Evolutionary conservation across 2,888 invertebrate genomes (phyloP).

Genomic region (Sussaba pulchella): DNA sequence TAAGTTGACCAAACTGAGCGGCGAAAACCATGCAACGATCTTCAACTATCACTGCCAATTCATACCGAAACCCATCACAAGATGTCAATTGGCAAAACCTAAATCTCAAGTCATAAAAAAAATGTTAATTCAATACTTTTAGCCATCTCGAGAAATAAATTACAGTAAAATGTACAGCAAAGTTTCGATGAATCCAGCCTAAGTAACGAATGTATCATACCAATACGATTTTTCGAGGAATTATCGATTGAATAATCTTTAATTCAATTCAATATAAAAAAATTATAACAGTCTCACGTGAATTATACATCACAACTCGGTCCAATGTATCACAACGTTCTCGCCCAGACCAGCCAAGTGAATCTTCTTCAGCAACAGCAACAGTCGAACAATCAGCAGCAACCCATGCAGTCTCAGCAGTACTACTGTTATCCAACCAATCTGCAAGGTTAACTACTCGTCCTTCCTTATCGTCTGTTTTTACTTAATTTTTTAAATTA

Average conservation of each 20-base stretch:
- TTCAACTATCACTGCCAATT: conserved; percentile 1
- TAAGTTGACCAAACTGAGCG: not conserved
- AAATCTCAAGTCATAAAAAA: conserved; percentile 48
- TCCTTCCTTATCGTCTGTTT: too few species aligned
- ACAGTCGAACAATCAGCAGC: conserved; percentile 59
- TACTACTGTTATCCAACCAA: conserved; percentile 62
- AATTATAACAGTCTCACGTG: conserved; percentile 62
- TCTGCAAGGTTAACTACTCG: conserved; percentile 52
- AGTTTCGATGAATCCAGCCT: conserved; percentile 53
- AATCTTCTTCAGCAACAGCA: conserved; percentile 71
- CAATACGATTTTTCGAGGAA: not conserved
- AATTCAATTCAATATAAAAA: conserved; percentile 10
- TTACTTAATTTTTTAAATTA: too few species aligned
- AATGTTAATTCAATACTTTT: conserved; percentile 7
- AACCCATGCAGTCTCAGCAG: conserved; percentile 59
- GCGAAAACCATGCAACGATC: conserved; percentile 16
- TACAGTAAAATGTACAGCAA: conserved; percentile 34
- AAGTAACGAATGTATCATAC: conserved; percentile 55
- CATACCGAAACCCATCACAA: conserved; percentile 25
- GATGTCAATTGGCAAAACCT: conserved; percentile 24
- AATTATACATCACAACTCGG: conserved; percentile 70
- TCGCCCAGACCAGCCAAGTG: conserved; percentile 72
- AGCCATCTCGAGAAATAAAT: conserved; percentile 30
- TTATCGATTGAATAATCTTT: not conserved
- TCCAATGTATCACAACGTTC: conserved; percentile 72